A percentile compares a stretch with the other conserved stretches of the same genome.
phyloP scores from a whole-genome alignment of 2,113 vertebrate genomes.

The Ondatra zibethicus region DNA sequence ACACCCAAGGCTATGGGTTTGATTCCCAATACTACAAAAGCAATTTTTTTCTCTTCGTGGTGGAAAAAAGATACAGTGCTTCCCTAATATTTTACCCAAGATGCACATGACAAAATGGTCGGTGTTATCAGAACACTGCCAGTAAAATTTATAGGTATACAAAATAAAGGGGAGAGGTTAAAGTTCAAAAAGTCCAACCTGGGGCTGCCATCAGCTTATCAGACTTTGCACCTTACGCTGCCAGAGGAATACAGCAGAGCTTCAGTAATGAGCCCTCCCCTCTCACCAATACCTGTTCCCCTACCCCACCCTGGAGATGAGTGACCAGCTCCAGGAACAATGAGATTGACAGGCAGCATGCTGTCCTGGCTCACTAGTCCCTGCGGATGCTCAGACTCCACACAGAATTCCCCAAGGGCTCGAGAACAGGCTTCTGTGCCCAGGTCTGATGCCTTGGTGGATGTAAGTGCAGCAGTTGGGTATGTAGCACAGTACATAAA shows the following conservation, averaged over 20 bases:
- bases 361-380: not conserved
- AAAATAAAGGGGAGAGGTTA: not conserved
- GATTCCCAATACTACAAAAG: not conserved
- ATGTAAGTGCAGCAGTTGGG: not conserved
- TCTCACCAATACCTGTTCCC: not conserved
- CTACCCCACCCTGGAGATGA: not conserved
- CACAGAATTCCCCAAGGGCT: accelerated
- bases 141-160: not conserved
- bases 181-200: not conserved
- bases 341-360: accelerated
- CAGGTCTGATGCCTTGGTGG: no score
- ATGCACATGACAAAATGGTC: not conserved
- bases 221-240: not conserved
- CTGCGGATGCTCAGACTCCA: not conserved
- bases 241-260: not conserved
- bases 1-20: not conserved
- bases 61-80: not conserved
- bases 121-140: not conserved
- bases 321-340: no score
- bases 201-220: accelerated
- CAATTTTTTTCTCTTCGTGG: not conserved
- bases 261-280: not conserved
- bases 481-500: not conserved
- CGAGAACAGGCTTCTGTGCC: not conserved
- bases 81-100: not conserved